A percentile compares a stretch with the other conserved stretches of the same genome.
Conservation (phyloP, 1,140 invertebrate species). For the Trachymyrmex cornetzi region DNA sequence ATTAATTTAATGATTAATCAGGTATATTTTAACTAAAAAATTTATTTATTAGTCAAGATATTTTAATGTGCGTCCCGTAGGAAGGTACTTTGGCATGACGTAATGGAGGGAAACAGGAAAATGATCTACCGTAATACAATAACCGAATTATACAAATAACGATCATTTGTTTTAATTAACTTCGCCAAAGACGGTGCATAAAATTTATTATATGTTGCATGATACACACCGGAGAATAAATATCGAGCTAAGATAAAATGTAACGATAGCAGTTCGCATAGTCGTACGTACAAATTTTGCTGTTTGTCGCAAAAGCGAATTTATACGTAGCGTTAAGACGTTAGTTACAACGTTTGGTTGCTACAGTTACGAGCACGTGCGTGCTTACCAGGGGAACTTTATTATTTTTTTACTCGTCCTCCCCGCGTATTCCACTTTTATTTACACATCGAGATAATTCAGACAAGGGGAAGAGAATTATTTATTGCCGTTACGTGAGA, state of each 20-base stretch:
- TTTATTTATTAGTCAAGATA: background rate
- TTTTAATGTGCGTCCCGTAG: background rate
- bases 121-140: background rate
- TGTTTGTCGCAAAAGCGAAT: constrained; percentile 25
- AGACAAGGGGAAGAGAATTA: background rate
- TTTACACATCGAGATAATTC: constrained; percentile 36
- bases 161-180: constrained; percentile 49
- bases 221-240: background rate
- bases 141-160: constrained; percentile 8
- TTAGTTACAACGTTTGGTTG: background rate
- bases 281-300: constrained; percentile 31
- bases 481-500: constrained; percentile 52
- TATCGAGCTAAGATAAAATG: constrained; percentile 38
- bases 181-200: background rate
- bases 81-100: background rate
- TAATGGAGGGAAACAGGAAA: background rate
- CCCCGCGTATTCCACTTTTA: constrained; percentile 29
- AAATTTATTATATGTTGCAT: background rate
- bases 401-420: constrained; percentile 14
- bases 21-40: background rate
- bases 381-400: constrained; percentile 15
- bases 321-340: background rate
- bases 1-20: background rate
- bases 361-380: constrained; percentile 5
- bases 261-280: constrained; percentile 26